Conservation (phyloP, 2,888 invertebrate species). For the Electrophaes corylata region DNA sequence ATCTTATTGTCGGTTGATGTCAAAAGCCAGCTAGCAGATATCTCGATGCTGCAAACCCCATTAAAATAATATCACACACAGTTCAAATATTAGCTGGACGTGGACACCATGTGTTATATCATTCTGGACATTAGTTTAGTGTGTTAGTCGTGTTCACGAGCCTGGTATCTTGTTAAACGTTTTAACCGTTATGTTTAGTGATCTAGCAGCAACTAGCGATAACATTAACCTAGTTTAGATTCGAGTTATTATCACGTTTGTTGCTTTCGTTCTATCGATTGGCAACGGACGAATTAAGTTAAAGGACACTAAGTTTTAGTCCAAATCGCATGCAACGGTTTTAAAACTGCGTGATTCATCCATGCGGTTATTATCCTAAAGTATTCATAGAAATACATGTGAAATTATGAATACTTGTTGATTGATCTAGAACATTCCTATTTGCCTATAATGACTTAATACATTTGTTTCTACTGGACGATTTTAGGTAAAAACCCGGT, state of each 20-base stretch:
- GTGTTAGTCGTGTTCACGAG: constrained; percentile 65
- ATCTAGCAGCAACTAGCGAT: constrained; percentile 44
- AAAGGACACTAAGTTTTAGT: constrained; percentile 25
- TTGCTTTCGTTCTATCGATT: constrained; percentile 33
- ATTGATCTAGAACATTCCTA: constrained; percentile 45
- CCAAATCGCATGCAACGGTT: constrained; percentile 32
- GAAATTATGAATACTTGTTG: constrained; percentile 44
- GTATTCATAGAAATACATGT: constrained; percentile 25
- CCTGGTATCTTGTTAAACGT: constrained; percentile 48
- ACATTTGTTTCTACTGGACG: constrained; percentile 55
- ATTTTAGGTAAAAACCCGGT: constrained; percentile 61
- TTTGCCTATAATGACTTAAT: constrained; percentile 53
- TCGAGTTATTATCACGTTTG: constrained; percentile 23
- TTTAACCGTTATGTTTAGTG: constrained; percentile 42
- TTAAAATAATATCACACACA: constrained; percentile 78
- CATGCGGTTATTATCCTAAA: constrained; percentile 65
- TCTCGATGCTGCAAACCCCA: constrained; percentile 84
- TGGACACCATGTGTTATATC: constrained; percentile 65
- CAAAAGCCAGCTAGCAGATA: constrained; percentile 85
- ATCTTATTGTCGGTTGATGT: constrained; percentile 80
- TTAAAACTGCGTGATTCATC: constrained; percentile 15
- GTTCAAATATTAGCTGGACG: constrained; percentile 60
- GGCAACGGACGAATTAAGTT: constrained; percentile 33
- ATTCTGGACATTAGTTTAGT: constrained; percentile 72
- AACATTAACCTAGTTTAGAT: constrained; percentile 29